A percentile compares a stretch with the other conserved stretches of the same genome.
Conservation (phyloP, 37 sponge, comb jelly and placozoan species). For the Aplysina aerophoba region DNA sequence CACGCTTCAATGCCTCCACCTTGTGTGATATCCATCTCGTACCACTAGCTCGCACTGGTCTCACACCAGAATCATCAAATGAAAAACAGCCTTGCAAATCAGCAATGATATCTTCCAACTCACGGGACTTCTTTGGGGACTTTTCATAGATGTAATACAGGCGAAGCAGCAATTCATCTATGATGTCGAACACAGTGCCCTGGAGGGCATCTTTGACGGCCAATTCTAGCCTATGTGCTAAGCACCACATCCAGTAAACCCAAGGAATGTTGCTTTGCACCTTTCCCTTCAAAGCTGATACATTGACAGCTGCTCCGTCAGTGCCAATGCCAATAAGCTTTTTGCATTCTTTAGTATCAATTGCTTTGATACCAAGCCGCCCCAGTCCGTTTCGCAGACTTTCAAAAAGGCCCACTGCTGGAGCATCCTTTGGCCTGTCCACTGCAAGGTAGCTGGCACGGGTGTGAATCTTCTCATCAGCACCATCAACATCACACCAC, state of each 20-base stretch:
- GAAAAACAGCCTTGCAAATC: constrained; percentile 48
- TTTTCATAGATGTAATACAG: constrained; percentile 66
- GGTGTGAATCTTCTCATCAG: too few relatives aligned
- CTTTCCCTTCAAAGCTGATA: constrained; percentile 57
- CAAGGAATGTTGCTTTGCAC: constrained; percentile 46
- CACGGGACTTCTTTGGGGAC: constrained; percentile 68
- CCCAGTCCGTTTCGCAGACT: too few relatives aligned
- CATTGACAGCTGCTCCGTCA: constrained; percentile 63
- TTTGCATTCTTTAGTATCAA: too few relatives aligned
- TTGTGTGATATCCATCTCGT: constrained; percentile 72
- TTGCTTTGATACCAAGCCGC: too few relatives aligned
- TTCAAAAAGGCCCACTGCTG: too few relatives aligned
- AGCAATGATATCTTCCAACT: constrained; percentile 58
- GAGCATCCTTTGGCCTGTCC: too few relatives aligned
- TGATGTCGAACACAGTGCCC: constrained; percentile 34
- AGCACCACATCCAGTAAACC: constrained; percentile 60
- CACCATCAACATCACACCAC: too few relatives aligned
- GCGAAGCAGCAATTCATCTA: constrained; percentile 62
- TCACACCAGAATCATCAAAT: constrained; percentile 47
- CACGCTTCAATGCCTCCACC: constrained; percentile 46
- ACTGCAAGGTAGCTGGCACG: too few relatives aligned
- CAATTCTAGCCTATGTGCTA: constrained; percentile 70
- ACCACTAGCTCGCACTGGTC: constrained; percentile 68
- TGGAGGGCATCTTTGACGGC: constrained; percentile 67
- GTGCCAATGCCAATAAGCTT: constrained; percentile 68